These are phyloP conservation scores for Orientallactaga sibirica DNA, from an alignment of 2,797 vertebrate genomes.

Conservation along the genomic window DNA sequence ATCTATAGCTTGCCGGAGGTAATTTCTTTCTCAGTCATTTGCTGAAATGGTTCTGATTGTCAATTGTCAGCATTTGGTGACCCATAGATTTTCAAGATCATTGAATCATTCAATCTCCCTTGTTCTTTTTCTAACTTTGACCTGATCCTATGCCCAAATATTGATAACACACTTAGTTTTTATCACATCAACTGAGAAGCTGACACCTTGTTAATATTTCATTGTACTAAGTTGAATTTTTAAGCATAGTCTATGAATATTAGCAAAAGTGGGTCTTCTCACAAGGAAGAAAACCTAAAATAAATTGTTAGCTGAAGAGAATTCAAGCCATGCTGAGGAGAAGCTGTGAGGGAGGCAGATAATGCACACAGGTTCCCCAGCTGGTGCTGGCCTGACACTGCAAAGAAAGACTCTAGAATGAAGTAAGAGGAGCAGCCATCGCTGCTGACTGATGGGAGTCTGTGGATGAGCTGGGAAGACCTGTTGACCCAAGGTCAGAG, in stretches of 20 bases:
- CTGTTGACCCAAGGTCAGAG: slow-evolving; percentile 60
- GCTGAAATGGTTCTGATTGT: not conserved
- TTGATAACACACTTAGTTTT: not conserved
- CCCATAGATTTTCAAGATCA: not conserved
- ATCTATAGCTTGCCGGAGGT: not conserved
- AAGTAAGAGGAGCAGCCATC: slow-evolving; percentile 3
- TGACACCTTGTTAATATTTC: slow-evolving; percentile 22
- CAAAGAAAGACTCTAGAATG: slow-evolving; percentile 43
- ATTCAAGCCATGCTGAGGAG: not conserved
- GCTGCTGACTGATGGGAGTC: not conserved
- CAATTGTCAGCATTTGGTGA: not conserved
- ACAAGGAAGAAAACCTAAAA: not conserved
- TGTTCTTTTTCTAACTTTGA: not conserved
- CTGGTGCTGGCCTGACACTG: slow-evolving; percentile 29
- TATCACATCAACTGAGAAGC: not conserved
- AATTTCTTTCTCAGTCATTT: not conserved
- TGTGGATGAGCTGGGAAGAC: slow-evolving; percentile 57
- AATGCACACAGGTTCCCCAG: slow-evolving; percentile 1
- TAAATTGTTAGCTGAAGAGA: not conserved
- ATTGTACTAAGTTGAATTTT: not conserved
- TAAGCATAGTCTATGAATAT: slow-evolving; percentile 3
- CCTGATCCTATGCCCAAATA: not conserved
- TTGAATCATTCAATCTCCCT: not conserved
- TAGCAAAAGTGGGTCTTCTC: not conserved
- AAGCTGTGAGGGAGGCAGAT: slow-evolving; percentile 34